These are phyloP conservation scores for Enteromius argenteus DNA, from an alignment of 2,797 vertebrate genomes.

Conservation along the genomic window DNA sequence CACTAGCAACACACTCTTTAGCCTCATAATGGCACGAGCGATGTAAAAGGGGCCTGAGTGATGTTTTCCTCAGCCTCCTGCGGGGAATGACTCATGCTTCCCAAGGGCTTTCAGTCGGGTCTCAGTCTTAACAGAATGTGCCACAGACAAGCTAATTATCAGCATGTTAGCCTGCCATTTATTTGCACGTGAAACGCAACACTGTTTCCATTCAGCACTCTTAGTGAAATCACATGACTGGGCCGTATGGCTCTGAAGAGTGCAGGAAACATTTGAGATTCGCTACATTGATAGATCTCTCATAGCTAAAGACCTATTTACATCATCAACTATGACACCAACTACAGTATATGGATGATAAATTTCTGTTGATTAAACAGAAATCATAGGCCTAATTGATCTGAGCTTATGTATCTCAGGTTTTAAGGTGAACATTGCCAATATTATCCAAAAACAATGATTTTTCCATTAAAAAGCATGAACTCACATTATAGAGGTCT, in stretches of 20 bases:
- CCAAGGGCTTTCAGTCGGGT: conserved; percentile 40
- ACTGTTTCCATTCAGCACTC: conserved; percentile 38
- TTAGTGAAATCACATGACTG: conserved; percentile 16
- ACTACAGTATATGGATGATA: neutral
- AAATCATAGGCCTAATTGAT: neutral
- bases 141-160: conserved; percentile 59
- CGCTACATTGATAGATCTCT: neutral
- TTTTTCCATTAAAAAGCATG: neutral
- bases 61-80: conserved; percentile 34
- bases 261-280: neutral
- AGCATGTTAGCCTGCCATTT: conserved; percentile 45
- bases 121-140: conserved; percentile 49
- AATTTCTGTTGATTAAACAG: neutral
- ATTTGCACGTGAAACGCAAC: conserved; percentile 36
- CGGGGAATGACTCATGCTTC: conserved; percentile 43
- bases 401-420: neutral
- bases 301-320: neutral
- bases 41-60: conserved; percentile 39
- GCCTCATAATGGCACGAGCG: conserved; percentile 23
- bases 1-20: conserved; percentile 37
- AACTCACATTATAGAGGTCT: neutral
- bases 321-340: neutral
- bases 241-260: neutral
- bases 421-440: neutral
- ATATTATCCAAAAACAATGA: neutral